Evolutionary conservation across 2,888 invertebrate species (phyloP).

Genomic region (Megamerina dolium): DNA sequence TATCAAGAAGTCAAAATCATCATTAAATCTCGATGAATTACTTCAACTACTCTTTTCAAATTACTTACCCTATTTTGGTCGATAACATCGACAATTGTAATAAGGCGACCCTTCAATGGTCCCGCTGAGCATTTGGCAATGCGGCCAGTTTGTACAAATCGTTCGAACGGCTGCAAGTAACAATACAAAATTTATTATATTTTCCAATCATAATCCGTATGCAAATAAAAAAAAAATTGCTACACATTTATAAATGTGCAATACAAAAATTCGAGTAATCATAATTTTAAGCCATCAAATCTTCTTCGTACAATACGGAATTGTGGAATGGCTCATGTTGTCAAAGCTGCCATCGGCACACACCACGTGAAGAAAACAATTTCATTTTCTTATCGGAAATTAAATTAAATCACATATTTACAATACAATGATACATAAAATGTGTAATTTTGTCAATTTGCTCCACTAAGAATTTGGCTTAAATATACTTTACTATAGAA

Average conservation of each 20-base stretch:
- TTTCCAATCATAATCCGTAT: no score
- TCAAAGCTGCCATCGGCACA: no score
- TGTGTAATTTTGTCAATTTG: no score
- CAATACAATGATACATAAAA: no score
- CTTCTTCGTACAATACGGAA: no score
- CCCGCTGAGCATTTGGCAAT: conserved; percentile 94
- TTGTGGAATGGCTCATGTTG: no score
- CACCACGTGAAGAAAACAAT: not conserved
- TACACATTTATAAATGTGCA: no score
- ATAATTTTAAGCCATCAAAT: no score
- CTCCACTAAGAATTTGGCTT: conserved; percentile 12
- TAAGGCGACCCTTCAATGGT: conserved; percentile 82
- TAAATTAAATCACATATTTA: not conserved
- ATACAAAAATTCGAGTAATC: no score
- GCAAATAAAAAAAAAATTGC: no score
- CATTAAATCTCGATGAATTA: no score
- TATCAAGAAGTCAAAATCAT: conserved; percentile 59
- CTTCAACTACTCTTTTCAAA: no score
- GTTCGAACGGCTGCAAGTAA: conserved; percentile 68
- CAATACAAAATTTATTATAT: conserved; percentile 9
- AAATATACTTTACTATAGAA: conserved; percentile 15
- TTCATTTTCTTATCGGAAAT: not conserved
- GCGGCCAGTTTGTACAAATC: conserved; percentile 96
- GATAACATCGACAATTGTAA: conserved; percentile 92
- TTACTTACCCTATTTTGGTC: conserved; percentile 85